A percentile compares a stretch with the other conserved stretches of the same genome.
These are phyloP conservation scores for Spea hammondii DNA, from an alignment of 2,797 vertebrate genomes.

Conservation along the genomic window DNA sequence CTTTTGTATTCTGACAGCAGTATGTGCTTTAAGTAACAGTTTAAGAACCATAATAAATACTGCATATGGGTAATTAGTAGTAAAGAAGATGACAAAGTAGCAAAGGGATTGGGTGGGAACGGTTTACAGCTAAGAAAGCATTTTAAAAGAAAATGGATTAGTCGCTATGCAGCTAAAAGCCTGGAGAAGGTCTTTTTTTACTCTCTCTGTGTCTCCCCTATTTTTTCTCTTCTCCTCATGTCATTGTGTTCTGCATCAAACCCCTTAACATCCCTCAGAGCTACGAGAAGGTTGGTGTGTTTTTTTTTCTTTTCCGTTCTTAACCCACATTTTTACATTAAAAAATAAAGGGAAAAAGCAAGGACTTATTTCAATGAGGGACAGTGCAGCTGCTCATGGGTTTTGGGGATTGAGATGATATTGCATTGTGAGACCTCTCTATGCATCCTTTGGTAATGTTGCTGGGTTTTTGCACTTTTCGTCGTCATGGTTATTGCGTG, in stretches of 20 bases:
- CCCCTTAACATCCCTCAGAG: constrained; percentile 99
- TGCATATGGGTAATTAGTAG: not conserved
- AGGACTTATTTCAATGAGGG: constrained; percentile 72
- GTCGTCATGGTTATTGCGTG: constrained; percentile 91
- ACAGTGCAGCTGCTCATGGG: constrained; percentile 83
- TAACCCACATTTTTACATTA: constrained; percentile 95
- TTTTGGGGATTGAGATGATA: constrained; percentile 75
- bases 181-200: constrained; percentile 99
- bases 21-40: not conserved
- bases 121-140: constrained; percentile 21
- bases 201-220: constrained; percentile 99
- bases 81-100: not conserved
- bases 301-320: constrained; percentile 99
- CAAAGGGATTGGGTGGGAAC: not conserved
- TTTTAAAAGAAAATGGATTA: constrained; percentile 64
- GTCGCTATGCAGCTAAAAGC: constrained; percentile 92
- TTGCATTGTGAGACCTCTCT: constrained; percentile 98
- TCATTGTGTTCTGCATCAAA: constrained; percentile 99
- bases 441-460: constrained; percentile 98
- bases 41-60: not conserved
- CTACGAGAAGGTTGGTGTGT: constrained; percentile 99
- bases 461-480: constrained; percentile 89
- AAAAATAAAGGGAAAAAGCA: constrained; percentile 68
- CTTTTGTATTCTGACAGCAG: not conserved
- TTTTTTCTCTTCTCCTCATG: constrained; percentile 99